phyloP scores from a whole-genome alignment of 2,888 invertebrate species.

The Merodon equestris region DNA sequence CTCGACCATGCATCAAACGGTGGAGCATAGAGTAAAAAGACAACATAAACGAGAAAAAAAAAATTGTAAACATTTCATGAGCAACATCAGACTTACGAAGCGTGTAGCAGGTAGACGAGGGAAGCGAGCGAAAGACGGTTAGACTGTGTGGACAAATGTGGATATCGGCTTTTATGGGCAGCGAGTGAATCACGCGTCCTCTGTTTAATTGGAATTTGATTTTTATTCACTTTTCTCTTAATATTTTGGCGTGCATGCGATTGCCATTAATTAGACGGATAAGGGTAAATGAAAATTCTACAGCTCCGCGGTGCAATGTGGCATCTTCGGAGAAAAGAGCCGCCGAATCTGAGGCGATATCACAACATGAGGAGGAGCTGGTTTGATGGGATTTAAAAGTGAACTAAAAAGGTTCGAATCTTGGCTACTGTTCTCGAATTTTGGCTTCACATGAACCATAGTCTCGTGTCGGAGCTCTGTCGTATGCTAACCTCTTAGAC shows the following conservation, averaged over 20 bases:
- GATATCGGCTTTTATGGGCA: slow-evolving; percentile 58
- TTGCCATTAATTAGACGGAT: slow-evolving; percentile 59
- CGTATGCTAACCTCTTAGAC: no score
- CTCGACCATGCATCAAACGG: slow-evolving; percentile 57
- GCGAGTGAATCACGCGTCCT: slow-evolving; percentile 58
- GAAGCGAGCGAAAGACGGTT: slow-evolving; percentile 14
- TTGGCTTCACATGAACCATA: no score
- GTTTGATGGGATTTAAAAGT: no score
- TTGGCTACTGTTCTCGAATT: no score
- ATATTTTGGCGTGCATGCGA: slow-evolving; percentile 61
- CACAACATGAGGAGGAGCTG: no score
- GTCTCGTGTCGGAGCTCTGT: no score
- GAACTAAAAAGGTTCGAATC: no score
- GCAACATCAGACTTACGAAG: slow-evolving; percentile 12
- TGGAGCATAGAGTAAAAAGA: slow-evolving; percentile 15
- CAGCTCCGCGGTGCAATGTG: no score
- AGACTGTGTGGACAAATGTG: slow-evolving; percentile 42
- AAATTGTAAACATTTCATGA: slow-evolving; percentile 47
- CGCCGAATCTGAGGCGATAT: no score
- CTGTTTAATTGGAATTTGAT: slow-evolving; percentile 54
- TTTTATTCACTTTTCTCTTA: slow-evolving; percentile 25
- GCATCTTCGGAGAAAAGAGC: neutral
- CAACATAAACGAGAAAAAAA: slow-evolving; percentile 31
- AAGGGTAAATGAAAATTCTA: slow-evolving; percentile 5
- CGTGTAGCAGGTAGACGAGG: slow-evolving; percentile 5